Evolutionary conservation across 2,797 vertebrate species (phyloP), one percentile per base, ranked within the genome.

Genomic region (Brotula barbata): DNA sequence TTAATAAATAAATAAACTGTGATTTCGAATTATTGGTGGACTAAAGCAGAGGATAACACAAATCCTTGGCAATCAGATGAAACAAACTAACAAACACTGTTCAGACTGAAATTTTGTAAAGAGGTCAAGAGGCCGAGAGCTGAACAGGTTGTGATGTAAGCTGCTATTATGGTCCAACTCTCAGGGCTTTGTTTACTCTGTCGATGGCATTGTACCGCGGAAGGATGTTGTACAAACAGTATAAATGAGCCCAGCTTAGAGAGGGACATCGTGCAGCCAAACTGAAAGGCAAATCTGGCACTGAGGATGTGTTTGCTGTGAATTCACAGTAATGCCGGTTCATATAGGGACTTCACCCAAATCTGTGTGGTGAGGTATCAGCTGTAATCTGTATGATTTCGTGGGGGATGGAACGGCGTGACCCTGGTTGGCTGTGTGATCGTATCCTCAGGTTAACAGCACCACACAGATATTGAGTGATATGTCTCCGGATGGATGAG

Each of bases 401-500:
- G 25, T 8, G n/a, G n/a, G n/a, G n/a, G n/a, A n/a, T n/a, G n/a
- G n/a, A n/a, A n/a, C n/a, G n/a, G n/a, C n/a, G n/a, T n/a, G n/a
- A n/a, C n/a, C n/a, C n/a, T n/a, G n/a, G n/a, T n/a, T n/a, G n/a
- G n/a, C n/a, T n/a, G n/a, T n/a, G n/a, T n/a, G n/a, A n/a, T n/a
- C n/a, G n/a, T n/a, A n/a, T n/a, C n/a, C n/a, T n/a, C n/a, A n/a
- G n/a, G n/a, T n/a, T n/a, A n/a, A n/a, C n/a, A n/a, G n/a, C n/a
- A n/a, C 77, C 54, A 14, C 71, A 51, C 77, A 75, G 68, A 46
- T 85, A 88, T 87, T 80, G 88, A 88, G 80, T 87, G 87, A 82
- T 80, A 48, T 48, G 70, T 71, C n/a, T 76, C 75, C 85, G 77
- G 67, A 85, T 65, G 75, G 78, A 87, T 77, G 78, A 77, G 66